These are phyloP conservation scores for Saturnia pavonia DNA, from an alignment of 2,888 invertebrate species.

Conservation along the genomic window DNA sequence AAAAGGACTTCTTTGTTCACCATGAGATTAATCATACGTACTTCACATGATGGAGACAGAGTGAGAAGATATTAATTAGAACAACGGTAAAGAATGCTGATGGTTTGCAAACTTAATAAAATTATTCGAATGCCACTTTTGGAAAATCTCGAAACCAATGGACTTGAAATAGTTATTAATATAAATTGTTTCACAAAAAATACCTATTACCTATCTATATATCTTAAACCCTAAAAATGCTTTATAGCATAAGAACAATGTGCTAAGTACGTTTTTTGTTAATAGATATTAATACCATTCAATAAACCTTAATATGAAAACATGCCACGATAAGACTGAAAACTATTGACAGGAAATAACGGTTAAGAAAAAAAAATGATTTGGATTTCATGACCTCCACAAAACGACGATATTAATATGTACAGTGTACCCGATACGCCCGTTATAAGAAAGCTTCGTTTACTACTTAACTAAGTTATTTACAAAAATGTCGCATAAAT, in stretches of 20 bases:
- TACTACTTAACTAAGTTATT: slow-evolving; percentile 15
- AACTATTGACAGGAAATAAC: neutral
- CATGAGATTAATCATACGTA: slow-evolving; percentile 74
- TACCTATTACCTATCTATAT: no score
- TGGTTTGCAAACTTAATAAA: slow-evolving; percentile 21
- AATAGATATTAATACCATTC: no score
- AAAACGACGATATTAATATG: neutral
- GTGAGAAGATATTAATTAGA: slow-evolving; percentile 69
- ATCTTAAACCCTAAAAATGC: no score
- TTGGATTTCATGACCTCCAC: neutral
- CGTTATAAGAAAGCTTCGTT: slow-evolving; percentile 8
- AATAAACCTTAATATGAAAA: no score
- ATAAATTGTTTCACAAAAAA: neutral
- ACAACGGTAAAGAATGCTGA: slow-evolving; percentile 43
- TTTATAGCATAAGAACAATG: no score
- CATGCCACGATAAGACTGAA: neutral
- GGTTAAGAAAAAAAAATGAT: neutral
- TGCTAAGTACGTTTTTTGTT: no score
- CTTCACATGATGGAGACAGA: slow-evolving; percentile 62
- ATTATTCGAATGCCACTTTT: neutral
- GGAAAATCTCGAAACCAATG: neutral
- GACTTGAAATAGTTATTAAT: neutral
- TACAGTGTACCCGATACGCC: neutral
- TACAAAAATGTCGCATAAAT: neutral
- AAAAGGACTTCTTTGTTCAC: slow-evolving; percentile 74